Base-by-base conservation (phyloP, 2,888 invertebrate species). In the Sinotaia quadrata region DNA sequence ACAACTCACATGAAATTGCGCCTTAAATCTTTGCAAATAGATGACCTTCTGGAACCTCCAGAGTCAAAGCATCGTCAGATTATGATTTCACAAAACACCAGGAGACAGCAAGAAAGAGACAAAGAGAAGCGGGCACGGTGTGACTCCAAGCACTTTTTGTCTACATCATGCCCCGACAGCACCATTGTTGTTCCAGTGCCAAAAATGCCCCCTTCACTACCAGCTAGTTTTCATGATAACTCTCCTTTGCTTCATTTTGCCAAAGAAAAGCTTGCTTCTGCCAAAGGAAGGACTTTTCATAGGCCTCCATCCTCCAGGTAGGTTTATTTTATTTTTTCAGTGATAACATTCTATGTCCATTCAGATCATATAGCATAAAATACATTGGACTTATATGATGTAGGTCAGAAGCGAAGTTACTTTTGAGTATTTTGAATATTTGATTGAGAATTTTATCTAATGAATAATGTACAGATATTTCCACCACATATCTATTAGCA, bases 11-110 rank as follows among this genome's bases (percentile, higher is more conserved):
- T 95, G 63, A 93, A 94, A 44, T 69, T 88, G 4, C 93, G 94
- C 0, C 89, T 97, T 8, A 92, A 94, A 76, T 95, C 96, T 0
- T 91, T 97, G 29, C 91, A 94, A 4, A 95, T 97, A 94, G 96
- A 97, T 87, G 97, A 97, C 89, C 90, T 97, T 4, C 91, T 94
- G 8, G 93, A 94, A 82, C 92, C 93, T 2, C 91, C 92, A 27
- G 93, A 93, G 52, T 94, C 95, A 0, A 92, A 92, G 79, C 94
- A 95, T 88, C 92, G 96, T 41, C 92, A 92, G 85, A 93, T 97
- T 91, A 94, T 97, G 77, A 78, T 83, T 31, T 87, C 87, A 0
- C 73, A 75, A 41, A 76, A 75, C 4, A 61, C 73, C 2, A 69
- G 60, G 37, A 70, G 62, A 29, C 75, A 76, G 44, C 49, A 59